These are phyloP conservation scores for Pediacus dermestoides DNA, from an alignment of 2,888 invertebrate species.

Conservation along the genomic window DNA sequence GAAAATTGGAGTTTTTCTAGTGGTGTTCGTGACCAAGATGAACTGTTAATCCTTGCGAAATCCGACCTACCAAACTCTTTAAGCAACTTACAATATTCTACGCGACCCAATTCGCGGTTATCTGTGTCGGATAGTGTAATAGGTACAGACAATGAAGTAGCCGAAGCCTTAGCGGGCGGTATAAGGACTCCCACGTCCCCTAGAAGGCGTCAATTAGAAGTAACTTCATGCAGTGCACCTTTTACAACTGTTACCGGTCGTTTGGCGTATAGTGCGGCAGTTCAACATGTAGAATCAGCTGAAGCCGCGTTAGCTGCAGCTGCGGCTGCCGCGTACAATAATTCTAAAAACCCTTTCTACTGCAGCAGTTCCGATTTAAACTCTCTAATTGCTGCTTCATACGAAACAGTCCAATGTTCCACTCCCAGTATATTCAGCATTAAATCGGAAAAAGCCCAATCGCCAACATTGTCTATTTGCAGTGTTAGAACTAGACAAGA, in stretches of 20 bases:
- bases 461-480: conserved; percentile 62
- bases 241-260: conserved; percentile 64
- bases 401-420: conserved; percentile 51
- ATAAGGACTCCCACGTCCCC: conserved; percentile 55
- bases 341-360: conserved; percentile 48
- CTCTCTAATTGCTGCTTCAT: conserved; percentile 52
- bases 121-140: conserved; percentile 58
- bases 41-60: conserved; percentile 55
- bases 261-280: conserved; percentile 64
- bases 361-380: conserved; percentile 49
- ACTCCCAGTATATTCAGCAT: conserved; percentile 55
- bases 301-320: conserved; percentile 43
- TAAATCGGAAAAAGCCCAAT: conserved; percentile 55
- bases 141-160: conserved; percentile 62
- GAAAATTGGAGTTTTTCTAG: conserved; percentile 67
- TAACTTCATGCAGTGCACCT: conserved; percentile 57
- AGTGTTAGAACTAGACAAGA: conserved; percentile 64
- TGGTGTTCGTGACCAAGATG: conserved; percentile 61
- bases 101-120: conserved; percentile 58
- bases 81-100: conserved; percentile 37
- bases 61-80: conserved; percentile 50
- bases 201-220: conserved; percentile 56
- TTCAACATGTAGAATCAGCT: conserved; percentile 60
- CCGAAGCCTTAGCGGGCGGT: conserved; percentile 57
- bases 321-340: conserved; percentile 36